Evolutionary conservation across 1,140 invertebrate species (phyloP).

Genomic region (Lucilia sericata): DNA sequence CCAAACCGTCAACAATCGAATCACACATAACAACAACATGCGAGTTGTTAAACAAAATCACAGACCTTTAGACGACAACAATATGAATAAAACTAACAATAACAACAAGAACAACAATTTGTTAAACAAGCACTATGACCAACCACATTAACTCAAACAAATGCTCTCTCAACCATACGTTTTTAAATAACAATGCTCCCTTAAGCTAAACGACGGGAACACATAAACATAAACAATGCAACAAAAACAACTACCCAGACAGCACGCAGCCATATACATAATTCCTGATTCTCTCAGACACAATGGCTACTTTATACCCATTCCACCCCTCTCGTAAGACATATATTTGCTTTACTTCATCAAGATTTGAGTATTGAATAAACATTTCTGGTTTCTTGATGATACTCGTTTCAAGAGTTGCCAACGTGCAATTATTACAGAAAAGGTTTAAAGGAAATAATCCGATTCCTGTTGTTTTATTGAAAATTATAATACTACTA

Average conservation of each 20-base stretch:
- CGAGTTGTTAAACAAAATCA: not conserved
- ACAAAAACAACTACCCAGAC: too few relatives aligned
- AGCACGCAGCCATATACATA: not conserved
- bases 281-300: slow-evolving; percentile 4
- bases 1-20: slow-evolving; percentile 9
- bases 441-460: too few relatives aligned
- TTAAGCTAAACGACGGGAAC: not conserved
- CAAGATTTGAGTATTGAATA: too few relatives aligned
- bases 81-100: not conserved
- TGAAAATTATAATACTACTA: too few relatives aligned
- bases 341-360: too few relatives aligned
- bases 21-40: not conserved
- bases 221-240: not conserved
- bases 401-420: too few relatives aligned
- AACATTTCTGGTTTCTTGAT: too few relatives aligned
- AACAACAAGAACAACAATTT: not conserved
- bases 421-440: too few relatives aligned
- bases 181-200: not conserved
- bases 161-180: not conserved
- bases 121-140: not conserved
- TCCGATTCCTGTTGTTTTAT: too few relatives aligned
- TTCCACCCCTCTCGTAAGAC: not conserved
- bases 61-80: slow-evolving; percentile 32
- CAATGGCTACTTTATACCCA: slow-evolving; percentile 3
- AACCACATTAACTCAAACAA: not conserved